Evolutionary conservation across 2,888 invertebrate genomes (phyloP).

Genomic region (Nemurella pictetii): DNA sequence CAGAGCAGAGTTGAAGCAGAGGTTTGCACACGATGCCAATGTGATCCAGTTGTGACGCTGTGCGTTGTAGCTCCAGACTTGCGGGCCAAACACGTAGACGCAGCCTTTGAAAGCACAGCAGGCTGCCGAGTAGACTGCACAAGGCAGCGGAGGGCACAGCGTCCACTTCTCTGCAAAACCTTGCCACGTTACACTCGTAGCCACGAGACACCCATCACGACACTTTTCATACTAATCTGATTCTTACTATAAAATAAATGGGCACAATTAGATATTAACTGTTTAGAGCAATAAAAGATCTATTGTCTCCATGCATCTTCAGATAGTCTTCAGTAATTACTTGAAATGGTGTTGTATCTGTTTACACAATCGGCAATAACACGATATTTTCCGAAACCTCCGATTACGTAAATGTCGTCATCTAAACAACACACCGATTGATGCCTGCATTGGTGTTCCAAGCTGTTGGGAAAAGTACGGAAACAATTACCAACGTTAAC

Average conservation of each 20-base stretch:
- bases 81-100: slow-evolving; percentile 45
- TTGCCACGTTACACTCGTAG: neutral
- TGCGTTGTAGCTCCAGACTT: slow-evolving; percentile 44
- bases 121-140: slow-evolving; percentile 44
- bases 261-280: neutral
- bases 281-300: neutral
- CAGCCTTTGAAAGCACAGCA: slow-evolving; percentile 44
- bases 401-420: slow-evolving; percentile 47
- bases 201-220: neutral
- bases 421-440: slow-evolving; percentile 45
- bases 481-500: neutral
- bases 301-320: too few relatives aligned
- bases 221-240: neutral
- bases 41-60: slow-evolving; percentile 41
- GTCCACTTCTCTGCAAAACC: slow-evolving; percentile 44
- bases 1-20: slow-evolving; percentile 44
- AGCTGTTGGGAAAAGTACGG: slow-evolving; percentile 33
- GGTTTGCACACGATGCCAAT: slow-evolving; percentile 31
- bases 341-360: slow-evolving; percentile 42
- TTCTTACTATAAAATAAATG: neutral
- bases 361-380: slow-evolving; percentile 45
- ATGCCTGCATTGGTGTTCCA: slow-evolving; percentile 42
- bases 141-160: slow-evolving; percentile 43
- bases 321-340: too few relatives aligned
- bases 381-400: slow-evolving; percentile 47